Evolutionary conservation across 2,888 invertebrate genomes (phyloP).

Genomic region (Dromius quadrimaculatus): DNA sequence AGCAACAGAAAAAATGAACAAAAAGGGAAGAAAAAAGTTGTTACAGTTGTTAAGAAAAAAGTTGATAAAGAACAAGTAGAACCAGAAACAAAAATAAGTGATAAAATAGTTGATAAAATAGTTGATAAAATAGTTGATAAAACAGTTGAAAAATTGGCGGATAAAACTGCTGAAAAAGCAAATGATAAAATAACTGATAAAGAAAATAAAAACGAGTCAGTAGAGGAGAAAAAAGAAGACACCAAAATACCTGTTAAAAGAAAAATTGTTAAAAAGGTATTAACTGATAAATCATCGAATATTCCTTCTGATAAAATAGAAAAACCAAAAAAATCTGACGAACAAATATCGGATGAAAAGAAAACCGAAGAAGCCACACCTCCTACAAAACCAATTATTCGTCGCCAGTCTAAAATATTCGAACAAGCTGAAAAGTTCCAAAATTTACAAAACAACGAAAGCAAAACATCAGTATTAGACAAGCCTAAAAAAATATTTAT

Average conservation of each 20-base stretch:
- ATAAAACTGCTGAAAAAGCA: slow-evolving; percentile 57
- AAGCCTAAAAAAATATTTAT: slow-evolving; percentile 87
- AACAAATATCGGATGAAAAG: slow-evolving; percentile 56
- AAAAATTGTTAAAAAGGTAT: slow-evolving; percentile 59
- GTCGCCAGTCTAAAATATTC: slow-evolving; percentile 76
- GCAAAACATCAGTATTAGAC: slow-evolving; percentile 61
- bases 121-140: slow-evolving; percentile 52
- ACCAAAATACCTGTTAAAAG: slow-evolving; percentile 60
- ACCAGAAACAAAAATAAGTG: slow-evolving; percentile 57
- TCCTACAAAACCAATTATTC: slow-evolving; percentile 69
- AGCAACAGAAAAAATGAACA: slow-evolving; percentile 64
- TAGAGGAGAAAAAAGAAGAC: slow-evolving; percentile 55
- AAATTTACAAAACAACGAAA: slow-evolving; percentile 65
- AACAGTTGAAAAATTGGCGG: slow-evolving; percentile 52
- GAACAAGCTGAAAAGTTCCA: slow-evolving; percentile 80
- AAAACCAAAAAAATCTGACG: slow-evolving; percentile 53
- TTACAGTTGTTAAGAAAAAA: slow-evolving; percentile 34
- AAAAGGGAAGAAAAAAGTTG: slow-evolving; percentile 61
- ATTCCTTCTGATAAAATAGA: slow-evolving; percentile 1
- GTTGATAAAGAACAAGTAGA: slow-evolving; percentile 56
- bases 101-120: slow-evolving; percentile 57
- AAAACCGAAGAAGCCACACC: slow-evolving; percentile 57
- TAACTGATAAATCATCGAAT: slow-evolving; percentile 26
- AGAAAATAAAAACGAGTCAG: slow-evolving; percentile 56
- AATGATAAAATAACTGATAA: slow-evolving; percentile 52